Evolutionary conservation across 2,888 invertebrate genomes (phyloP), one percentile per base, ranked within the genome.

Genomic region (Pasiphila rectangulata): DNA sequence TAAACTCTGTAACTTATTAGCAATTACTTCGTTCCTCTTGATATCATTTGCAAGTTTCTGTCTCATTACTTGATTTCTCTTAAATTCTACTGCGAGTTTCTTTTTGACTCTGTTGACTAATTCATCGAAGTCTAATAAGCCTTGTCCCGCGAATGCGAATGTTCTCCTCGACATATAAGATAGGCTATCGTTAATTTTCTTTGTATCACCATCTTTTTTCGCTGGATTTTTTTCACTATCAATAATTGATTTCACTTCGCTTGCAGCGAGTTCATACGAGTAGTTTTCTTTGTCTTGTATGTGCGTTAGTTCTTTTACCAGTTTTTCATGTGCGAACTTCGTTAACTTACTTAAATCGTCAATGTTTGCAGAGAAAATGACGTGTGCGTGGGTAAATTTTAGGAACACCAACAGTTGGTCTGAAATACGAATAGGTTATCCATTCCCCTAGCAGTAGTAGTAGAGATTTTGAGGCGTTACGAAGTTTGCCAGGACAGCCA

Each of bases 311-410:
- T 72, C 59, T 0, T 68, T 55, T 0, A 67, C 72, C 1, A 75
- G 36, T 2, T 60, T 43, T 17, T 59, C 57, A 0, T 77, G 71
- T 0, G 67, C 58, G 1, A 75, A 57, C 48, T 72, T 68, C 10
- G 74, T 75, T 38, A 81, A 46, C 0, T 38, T 51, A 27, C 57
- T 57, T 20, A 81, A 72, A 10, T 79, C 79, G 0, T 77, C 69
- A 1, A 69, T 20, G 10, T 79, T 72, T 0, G 68, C 73, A 2
- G 76, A 67, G 0, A 79, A 44, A 0, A 79, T 30, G 0, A 75
- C 69, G 20, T 63, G 57, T 16, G 48, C 25, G 7, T 47, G 4
- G 0, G 39, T 34, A 4, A 27, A 13, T 4, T 23, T 27, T 4
- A 46, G 25, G 37, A 48, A 13, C 5, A 51, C 0, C n/a, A 51